Percentiles rank a stretch among this genome's conserved stretches.
Conservation (phyloP, 2,113 vertebrate genomes). For the Rhinopithecus roxellana region DNA sequence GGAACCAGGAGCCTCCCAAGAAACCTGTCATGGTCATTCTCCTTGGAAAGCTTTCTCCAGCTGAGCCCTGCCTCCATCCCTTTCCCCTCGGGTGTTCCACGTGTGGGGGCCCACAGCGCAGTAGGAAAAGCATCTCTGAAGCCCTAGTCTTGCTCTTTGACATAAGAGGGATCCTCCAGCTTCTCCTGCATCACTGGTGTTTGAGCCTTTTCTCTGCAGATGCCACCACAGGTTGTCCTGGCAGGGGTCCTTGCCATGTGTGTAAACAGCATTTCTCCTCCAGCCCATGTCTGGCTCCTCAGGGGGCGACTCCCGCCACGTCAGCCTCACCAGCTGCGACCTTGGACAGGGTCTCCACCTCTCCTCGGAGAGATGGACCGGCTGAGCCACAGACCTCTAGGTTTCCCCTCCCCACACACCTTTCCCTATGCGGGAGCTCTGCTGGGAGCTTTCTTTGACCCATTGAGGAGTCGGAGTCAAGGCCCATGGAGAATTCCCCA, state of each 20-base stretch:
- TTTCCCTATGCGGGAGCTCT: not conserved
- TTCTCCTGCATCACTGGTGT: no score
- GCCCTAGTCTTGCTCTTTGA: not conserved
- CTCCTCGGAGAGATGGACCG: fast-evolving
- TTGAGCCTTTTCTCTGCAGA: not conserved
- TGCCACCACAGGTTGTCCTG: not conserved
- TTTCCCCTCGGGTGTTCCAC: not conserved
- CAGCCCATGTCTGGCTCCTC: not conserved
- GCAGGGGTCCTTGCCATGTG: no score
- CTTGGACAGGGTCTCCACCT: not conserved
- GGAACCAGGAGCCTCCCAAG: no score
- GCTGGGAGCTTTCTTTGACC: no score
- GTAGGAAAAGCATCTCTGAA: no score
- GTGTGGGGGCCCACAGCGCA: not conserved
- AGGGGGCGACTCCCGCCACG: fast-evolving
- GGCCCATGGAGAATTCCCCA: no score
- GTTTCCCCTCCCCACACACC: fast-evolving
- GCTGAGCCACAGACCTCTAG: not conserved
- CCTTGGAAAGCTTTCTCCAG: not conserved
- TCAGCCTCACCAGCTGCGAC: not conserved
- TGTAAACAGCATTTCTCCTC: not conserved
- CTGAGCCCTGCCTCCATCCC: not conserved
- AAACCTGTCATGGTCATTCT: no score
- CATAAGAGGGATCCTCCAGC: fast-evolving
- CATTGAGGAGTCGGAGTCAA: fast-evolving